A percentile compares a stretch with the other conserved stretches of the same genome.
phyloP scores from a whole-genome alignment of 1,140 invertebrate genomes.

The Trichonephila inaurata region DNA sequence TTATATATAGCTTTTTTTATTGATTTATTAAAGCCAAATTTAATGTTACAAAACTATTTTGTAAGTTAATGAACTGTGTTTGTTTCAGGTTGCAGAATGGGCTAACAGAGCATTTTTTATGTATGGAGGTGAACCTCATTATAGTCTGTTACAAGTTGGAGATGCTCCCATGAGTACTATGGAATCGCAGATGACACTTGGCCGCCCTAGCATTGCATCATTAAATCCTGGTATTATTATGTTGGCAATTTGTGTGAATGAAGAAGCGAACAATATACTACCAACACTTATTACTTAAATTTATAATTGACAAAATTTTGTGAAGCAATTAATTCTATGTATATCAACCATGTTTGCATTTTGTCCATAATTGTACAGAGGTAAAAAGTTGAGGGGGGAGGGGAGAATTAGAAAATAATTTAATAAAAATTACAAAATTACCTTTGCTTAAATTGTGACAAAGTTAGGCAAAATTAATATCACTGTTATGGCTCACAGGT shows the following conservation, averaged over 20 bases:
- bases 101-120: conserved; percentile 95
- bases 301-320: too few relatives aligned
- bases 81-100: conserved; percentile 84
- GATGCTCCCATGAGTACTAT: conserved; percentile 47
- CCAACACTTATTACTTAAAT: too few relatives aligned
- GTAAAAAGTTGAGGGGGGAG: too few relatives aligned
- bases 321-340: too few relatives aligned
- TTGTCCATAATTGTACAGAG: too few relatives aligned
- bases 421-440: too few relatives aligned
- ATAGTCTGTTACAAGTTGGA: conserved; percentile 72
- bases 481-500: too few relatives aligned
- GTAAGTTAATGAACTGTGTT: not conserved
- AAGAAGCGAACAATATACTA: too few relatives aligned
- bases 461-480: too few relatives aligned
- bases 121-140: conserved; percentile 89
- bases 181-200: conserved; percentile 40
- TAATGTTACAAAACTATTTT: not conserved
- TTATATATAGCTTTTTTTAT: not conserved
- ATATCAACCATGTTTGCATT: too few relatives aligned
- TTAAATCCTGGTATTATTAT: conserved; percentile 37
- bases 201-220: conserved; percentile 37
- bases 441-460: too few relatives aligned
- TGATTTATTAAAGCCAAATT: not conserved
- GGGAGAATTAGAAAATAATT: too few relatives aligned
- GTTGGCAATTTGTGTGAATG: not conserved